A percentile compares a stretch with the other conserved stretches of the same genome.
phyloP scores from a whole-genome alignment of 2,888 invertebrate genomes.

The Sarcophaga variegata region DNA sequence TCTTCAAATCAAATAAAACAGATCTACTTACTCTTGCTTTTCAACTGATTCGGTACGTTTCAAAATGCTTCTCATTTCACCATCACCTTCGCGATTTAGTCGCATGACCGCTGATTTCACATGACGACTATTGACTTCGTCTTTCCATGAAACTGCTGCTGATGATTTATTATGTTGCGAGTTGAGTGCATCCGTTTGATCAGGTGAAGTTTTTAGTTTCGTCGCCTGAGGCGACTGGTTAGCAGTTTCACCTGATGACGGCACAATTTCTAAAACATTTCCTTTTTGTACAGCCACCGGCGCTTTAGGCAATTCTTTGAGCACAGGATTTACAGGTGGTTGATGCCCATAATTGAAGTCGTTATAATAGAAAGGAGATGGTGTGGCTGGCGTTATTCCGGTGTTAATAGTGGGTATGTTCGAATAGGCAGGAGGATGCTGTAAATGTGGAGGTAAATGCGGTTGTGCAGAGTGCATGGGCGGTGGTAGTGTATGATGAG shows the following conservation, averaged over 20 bases:
- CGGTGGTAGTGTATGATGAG: slow-evolving; percentile 64
- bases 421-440: slow-evolving; percentile 70
- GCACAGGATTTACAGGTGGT: slow-evolving; percentile 70
- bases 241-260: slow-evolving; percentile 70
- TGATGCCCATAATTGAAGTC: slow-evolving; percentile 59
- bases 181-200: slow-evolving; percentile 40
- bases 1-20: neutral
- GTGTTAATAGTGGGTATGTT: slow-evolving; percentile 58
- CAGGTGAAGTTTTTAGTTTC: slow-evolving; percentile 57
- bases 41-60: slow-evolving; percentile 66
- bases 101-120: slow-evolving; percentile 73
- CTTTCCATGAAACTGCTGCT: slow-evolving; percentile 72
- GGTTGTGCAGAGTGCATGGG: slow-evolving; percentile 65
- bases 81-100: slow-evolving; percentile 73
- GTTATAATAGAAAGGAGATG: slow-evolving; percentile 63
- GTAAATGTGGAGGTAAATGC: slow-evolving; percentile 44
- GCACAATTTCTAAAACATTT: slow-evolving; percentile 81
- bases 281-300: slow-evolving; percentile 81
- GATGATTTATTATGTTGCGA: slow-evolving; percentile 55
- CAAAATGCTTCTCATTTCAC: slow-evolving; percentile 71
- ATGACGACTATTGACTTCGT: slow-evolving; percentile 75
- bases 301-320: slow-evolving; percentile 77
- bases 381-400: slow-evolving; percentile 12
- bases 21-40: slow-evolving; percentile 72
- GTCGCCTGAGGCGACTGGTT: slow-evolving; percentile 32